Conservation (phyloP, 2,888 invertebrate species). For the Dasysyrphus tricinctus region DNA sequence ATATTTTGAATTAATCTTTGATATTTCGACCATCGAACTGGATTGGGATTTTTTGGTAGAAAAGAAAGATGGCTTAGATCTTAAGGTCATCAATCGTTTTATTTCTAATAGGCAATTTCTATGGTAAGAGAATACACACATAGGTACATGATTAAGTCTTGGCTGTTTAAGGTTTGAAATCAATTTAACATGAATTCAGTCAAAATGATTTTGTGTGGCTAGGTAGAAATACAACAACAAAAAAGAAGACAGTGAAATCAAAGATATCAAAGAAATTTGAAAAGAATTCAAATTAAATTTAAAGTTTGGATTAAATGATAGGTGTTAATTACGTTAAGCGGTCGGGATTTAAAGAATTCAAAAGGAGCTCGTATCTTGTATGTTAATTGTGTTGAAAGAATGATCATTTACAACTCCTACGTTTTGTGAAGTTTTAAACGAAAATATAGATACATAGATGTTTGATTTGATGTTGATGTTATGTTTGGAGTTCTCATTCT, state of each 20-base stretch:
- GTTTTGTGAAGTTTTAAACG: neutral
- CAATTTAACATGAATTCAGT: constrained; percentile 61
- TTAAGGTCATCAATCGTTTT: constrained; percentile 62
- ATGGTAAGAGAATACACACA: constrained; percentile 31
- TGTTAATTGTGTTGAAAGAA: neutral
- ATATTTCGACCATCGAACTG: constrained; percentile 59
- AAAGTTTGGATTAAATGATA: constrained; percentile 44
- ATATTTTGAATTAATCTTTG: constrained; percentile 67
- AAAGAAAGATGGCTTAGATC: constrained; percentile 29
- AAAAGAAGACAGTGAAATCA: neutral
- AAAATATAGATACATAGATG: neutral
- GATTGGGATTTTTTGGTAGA: constrained; percentile 16
- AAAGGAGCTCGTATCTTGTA: neutral
- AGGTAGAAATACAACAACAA: neutral
- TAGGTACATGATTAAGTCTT: constrained; percentile 65
- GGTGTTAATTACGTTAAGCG: constrained; percentile 60
- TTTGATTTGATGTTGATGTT: too few relatives aligned
- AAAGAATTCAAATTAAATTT: constrained; percentile 54
- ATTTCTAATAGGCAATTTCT: constrained; percentile 21
- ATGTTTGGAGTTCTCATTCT: too few relatives aligned
- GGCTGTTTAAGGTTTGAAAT: constrained; percentile 43
- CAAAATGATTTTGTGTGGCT: constrained; percentile 54
- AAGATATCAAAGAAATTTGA: constrained; percentile 32
- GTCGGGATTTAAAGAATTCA: constrained; percentile 26
- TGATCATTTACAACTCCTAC: neutral